Evolutionary conservation across 2,113 vertebrate species (phyloP).

Genomic region (Lichenostomus cassidix): DNA sequence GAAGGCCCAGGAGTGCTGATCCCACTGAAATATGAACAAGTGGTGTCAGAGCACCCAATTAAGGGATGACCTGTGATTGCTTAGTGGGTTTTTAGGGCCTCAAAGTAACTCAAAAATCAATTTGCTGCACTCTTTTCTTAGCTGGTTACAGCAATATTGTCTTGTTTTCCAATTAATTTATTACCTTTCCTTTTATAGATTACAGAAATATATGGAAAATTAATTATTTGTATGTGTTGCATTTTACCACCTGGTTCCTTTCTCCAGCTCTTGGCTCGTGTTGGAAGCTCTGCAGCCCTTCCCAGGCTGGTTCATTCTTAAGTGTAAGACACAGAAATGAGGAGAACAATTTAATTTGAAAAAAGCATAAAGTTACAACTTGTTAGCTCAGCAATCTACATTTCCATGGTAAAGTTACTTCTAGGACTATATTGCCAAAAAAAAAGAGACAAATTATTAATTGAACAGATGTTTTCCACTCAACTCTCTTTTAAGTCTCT

Average conservation of each 20-base stretch:
- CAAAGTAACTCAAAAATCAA: not conserved
- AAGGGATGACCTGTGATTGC: not conserved
- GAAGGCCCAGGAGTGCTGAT: not conserved
- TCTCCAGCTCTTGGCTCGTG: not conserved
- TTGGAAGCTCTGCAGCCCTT: not conserved
- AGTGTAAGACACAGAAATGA: not conserved
- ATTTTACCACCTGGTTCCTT: not conserved
- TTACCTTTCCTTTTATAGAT: not conserved
- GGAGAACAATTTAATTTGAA: not conserved
- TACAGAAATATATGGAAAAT: not conserved
- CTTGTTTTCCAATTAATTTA: constrained; percentile 8
- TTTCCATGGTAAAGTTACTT: not conserved
- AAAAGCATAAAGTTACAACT: not conserved
- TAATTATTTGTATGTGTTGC: not conserved
- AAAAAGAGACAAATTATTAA: not conserved
- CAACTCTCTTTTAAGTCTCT: not conserved
- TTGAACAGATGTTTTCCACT: constrained; percentile 12
- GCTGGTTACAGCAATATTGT: not conserved
- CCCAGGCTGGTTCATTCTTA: not conserved
- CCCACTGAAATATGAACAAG: not conserved
- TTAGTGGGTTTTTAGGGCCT: not conserved
- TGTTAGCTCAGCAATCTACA: not conserved
- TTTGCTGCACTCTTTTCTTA: not conserved
- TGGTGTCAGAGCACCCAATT: not conserved
- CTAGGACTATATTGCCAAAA: not conserved